Evolutionary conservation across 2,113 vertebrate species (phyloP), one percentile per base, ranked within the genome.

Genomic region (Leucopsar rothschildi): DNA sequence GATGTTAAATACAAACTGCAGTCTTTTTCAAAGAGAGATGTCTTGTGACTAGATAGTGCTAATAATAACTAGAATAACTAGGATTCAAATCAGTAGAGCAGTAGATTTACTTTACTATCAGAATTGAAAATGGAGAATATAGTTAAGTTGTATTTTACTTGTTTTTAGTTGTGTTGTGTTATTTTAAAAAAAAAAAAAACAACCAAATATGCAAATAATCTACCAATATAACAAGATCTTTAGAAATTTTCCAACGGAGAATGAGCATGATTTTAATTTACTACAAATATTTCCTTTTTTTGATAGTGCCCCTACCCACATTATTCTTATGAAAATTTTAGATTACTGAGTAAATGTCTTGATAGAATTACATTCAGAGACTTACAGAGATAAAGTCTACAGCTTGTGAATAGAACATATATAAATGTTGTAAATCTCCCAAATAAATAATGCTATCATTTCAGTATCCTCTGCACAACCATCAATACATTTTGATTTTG

Each of bases 261-360:
- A 69, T 15, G 8, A 89, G 5, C 52, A 71, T 93, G 14, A 80
- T 95, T 96, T 76, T 73, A 6, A 86, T 24, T 25, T 71, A 40
- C 13, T 81, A 20, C 91, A 96, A 95, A 96, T 97, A 96, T 96
- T 97, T 97, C 79, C 37, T 76, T 92, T 97, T 86, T 66, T 64
- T 40, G 50, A 86, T 91, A 96, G 95, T 89, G 76, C 37, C 55
- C 78, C n/a, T 92, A 88, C 28, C 17, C 27, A 44, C 81, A 96
- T 60, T 52, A 47, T 94, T 96, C 28, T 66, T 92, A 77, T 79
- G 72, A 94, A 96, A 95, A 39, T 86, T 86, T 95, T 92, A 4
- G 25, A 22, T 35, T 50, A 22, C 6, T 79, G 88, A 37, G 57
- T 42, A 90, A 90, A 42, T 7, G 59, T 11, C 25, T 56, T 80